phyloP scores from a whole-genome alignment of 2,888 invertebrate species.

The Eristalis arbustorum region DNA sequence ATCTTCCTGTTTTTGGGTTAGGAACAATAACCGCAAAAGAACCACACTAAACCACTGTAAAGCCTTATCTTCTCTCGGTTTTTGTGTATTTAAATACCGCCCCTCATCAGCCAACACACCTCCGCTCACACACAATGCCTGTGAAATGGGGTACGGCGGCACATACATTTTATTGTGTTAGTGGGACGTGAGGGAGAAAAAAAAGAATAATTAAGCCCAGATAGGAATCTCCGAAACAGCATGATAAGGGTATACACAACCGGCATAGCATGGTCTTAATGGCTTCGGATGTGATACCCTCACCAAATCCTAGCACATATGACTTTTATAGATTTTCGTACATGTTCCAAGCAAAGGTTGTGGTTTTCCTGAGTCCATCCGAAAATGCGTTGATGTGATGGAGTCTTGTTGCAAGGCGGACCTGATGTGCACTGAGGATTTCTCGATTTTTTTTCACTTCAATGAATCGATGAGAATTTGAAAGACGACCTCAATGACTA shows the following conservation, averaged over 20 bases:
- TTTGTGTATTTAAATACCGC: conserved; percentile 22
- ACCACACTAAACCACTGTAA: conserved; percentile 7
- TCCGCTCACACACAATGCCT: neutral
- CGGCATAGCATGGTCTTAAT: neutral
- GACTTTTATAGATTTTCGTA: neutral
- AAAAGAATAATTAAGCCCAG: conserved; percentile 18
- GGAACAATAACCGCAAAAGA: conserved; percentile 31
- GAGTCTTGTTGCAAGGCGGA: neutral
- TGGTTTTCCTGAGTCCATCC: neutral
- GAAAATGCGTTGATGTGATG: neutral
- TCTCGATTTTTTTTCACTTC: too few relatives aligned
- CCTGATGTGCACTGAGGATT: neutral
- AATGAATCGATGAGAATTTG: too few relatives aligned
- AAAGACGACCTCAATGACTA: too few relatives aligned
- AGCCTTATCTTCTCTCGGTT: conserved; percentile 16
- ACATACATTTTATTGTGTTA: neutral
- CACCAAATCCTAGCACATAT: neutral
- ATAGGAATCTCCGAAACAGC: conserved; percentile 8
- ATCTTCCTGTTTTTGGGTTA: neutral
- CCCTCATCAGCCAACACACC: neutral
- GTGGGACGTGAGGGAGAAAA: neutral
- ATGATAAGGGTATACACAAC: neutral
- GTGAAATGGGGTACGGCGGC: neutral
- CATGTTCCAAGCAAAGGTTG: neutral
- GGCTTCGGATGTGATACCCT: neutral